Conservation (phyloP, 2,113 vertebrate species). For the Neolamprologus toae region DNA sequence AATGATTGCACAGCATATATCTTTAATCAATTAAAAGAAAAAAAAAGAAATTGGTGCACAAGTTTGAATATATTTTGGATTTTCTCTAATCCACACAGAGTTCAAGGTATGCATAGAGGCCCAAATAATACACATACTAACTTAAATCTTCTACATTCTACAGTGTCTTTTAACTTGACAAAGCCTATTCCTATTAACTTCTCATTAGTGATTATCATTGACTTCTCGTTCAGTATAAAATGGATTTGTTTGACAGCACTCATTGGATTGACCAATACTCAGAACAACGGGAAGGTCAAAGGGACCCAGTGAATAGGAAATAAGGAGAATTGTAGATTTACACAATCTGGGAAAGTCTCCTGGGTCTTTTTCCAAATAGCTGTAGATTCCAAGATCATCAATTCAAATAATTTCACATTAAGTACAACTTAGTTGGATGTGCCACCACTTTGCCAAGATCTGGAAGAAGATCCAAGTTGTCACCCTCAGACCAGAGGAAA, state of each 20-base stretch:
- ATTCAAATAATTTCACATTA: background rate
- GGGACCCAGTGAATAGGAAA: background rate
- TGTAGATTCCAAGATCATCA: background rate
- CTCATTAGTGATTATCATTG: background rate
- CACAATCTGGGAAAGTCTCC: background rate
- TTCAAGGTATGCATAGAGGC: background rate
- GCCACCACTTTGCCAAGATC: background rate
- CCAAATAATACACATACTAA: accelerated
- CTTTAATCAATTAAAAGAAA: background rate
- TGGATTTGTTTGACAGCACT: accelerated
- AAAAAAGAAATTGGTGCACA: background rate
- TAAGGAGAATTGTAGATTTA: background rate
- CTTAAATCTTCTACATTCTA: background rate
- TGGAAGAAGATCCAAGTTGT: background rate
- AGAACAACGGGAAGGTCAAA: background rate
- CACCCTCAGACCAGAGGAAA: background rate
- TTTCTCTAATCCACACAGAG: background rate
- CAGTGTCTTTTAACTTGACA: background rate
- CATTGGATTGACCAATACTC: background rate
- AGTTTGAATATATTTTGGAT: background rate
- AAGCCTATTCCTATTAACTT: background rate
- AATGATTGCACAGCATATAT: background rate
- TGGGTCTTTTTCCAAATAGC: background rate
- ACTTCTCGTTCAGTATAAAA: background rate
- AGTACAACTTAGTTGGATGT: background rate